Conservation (phyloP, 2,797 vertebrate genomes). For the Onychomys arenicola region DNA sequence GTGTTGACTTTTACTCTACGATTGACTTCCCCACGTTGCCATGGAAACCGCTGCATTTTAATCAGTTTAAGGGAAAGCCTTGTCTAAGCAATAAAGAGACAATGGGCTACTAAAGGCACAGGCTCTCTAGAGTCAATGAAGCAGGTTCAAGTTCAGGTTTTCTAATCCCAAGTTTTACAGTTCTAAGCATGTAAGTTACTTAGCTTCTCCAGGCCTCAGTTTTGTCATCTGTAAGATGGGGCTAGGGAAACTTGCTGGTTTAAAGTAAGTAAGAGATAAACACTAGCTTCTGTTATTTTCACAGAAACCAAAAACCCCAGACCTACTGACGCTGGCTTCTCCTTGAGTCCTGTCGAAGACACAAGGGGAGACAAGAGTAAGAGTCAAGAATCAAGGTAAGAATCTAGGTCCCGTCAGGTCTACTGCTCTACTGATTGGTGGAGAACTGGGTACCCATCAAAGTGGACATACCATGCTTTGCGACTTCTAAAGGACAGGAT, state of each 20-base stretch:
- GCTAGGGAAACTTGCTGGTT: neutral
- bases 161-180: neutral
- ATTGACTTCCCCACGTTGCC: neutral
- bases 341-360: constrained; percentile 62
- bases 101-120: neutral
- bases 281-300: neutral
- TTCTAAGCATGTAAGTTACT: neutral
- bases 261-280: constrained; percentile 5
- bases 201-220: neutral
- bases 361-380: constrained; percentile 66
- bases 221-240: constrained; percentile 22
- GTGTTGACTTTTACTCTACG: neutral
- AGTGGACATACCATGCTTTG: neutral
- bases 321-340: constrained; percentile 4
- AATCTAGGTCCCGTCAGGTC: constrained; percentile 68
- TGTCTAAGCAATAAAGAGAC: neutral
- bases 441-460: neutral
- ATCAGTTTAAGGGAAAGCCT: constrained; percentile 30
- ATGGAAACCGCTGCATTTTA: neutral
- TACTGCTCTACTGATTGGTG: constrained; percentile 6
- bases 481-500: constrained; percentile 42
- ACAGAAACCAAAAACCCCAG: constrained; percentile 63
- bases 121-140: constrained; percentile 13
- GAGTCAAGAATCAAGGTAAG: constrained; percentile 47
- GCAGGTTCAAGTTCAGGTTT: neutral